Conservation (phyloP, 2,888 invertebrate species). For the Brassicogethes aeneus region DNA sequence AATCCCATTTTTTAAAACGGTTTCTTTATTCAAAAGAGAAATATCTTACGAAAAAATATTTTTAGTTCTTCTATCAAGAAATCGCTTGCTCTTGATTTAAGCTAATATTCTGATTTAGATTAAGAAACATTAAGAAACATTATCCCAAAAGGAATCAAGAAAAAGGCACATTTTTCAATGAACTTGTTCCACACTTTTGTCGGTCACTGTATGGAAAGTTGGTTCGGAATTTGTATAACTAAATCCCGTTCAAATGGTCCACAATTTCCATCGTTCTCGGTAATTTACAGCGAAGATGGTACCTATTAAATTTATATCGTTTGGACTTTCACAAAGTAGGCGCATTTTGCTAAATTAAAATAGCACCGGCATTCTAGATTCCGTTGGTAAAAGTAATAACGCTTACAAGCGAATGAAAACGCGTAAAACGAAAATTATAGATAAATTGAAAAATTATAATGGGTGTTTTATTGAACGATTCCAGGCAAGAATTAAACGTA, state of each 20-base stretch:
- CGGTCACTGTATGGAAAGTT: too few species aligned
- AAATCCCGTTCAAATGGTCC: neutral
- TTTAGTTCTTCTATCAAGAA: too few species aligned
- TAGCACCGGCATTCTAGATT: neutral
- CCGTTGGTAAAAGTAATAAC: neutral
- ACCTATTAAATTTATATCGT: neutral
- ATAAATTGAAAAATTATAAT: neutral
- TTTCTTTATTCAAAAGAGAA: too few species aligned
- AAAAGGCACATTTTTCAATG: too few species aligned
- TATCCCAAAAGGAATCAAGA: too few species aligned
- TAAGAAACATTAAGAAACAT: too few species aligned
- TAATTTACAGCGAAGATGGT: conserved; percentile 1
- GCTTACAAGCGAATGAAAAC: conserved; percentile 3
- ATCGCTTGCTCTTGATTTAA: too few species aligned
- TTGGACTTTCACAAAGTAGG: neutral
- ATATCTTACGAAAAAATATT: too few species aligned
- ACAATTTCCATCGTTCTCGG: neutral
- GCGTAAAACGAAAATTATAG: neutral
- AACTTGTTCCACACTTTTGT: too few species aligned
- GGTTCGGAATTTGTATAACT: too few species aligned
- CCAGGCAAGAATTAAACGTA: neutral
- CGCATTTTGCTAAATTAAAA: neutral
- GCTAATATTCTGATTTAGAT: too few species aligned
- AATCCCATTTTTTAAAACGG: too few species aligned
- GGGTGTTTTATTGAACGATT: neutral